Base-by-base conservation (phyloP, 2,113 vertebrate species). In the Mastomys coucha region DNA sequence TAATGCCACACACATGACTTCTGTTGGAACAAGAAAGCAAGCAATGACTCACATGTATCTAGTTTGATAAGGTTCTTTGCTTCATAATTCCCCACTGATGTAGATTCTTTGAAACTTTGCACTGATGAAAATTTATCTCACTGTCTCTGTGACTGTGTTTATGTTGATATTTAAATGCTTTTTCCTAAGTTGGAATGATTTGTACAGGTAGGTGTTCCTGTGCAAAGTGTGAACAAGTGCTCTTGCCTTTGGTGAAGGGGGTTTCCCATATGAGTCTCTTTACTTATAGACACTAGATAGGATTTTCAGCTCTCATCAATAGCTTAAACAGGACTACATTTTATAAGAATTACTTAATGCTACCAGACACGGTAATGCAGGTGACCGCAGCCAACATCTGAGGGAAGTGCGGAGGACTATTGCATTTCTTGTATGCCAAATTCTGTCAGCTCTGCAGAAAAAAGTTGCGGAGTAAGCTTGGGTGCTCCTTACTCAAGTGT, bases 401-500 rank as follows among this genome's bases (percentile, higher is more conserved):
- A 98, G n/a, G 63, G 96, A 91, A 88, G n/a, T 95, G 13, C 42
- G 94, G 94, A 91, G 22, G 81, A 89, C 7, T 95, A 89, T 87
- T 89, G 78, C 88, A 92, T 98, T 95, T 88, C 86, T 81, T 88
- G 73, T 78, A 28, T 65, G 60, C 92, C 80, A 90, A 95, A 94
- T 97, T 96, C 75, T 96, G 33, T 97, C 56, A 45, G 33, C 95
- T 73, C 90, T 97, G 95, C 93, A 98, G 96, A 82, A 94, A 98
- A 97, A 94, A 95, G 89, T 69, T 89, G 85, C 69, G 42, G 67
- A 96, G 95, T 95, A 80, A 96, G 76, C 76, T 90, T 95, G 33
- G 96, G 13, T 89, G 91, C 77, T 75, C 51, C 94, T 93, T 97
- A 92, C 78, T 97, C 91, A 89, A 97, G 93, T 82, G n/a, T 96